phyloP scores from a whole-genome alignment of 1,140 invertebrate species.

The Tetramorium parvispinum region DNA sequence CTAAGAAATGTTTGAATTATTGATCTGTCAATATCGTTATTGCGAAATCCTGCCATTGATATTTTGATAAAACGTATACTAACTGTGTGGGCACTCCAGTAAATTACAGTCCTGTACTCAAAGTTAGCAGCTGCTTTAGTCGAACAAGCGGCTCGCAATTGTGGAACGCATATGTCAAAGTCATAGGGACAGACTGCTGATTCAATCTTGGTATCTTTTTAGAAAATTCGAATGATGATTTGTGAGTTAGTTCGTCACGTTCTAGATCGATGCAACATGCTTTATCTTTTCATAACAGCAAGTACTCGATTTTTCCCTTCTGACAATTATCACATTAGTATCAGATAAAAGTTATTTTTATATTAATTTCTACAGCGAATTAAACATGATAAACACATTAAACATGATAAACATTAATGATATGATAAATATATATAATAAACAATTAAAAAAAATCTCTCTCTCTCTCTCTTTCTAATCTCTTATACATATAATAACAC shows the following conservation, averaged over 20 bases:
- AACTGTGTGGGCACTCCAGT: background rate
- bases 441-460: background rate
- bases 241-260: conserved; percentile 38
- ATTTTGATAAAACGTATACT: conserved; percentile 7
- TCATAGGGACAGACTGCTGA: conserved; percentile 21
- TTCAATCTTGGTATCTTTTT: conserved; percentile 42
- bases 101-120: conserved; percentile 1
- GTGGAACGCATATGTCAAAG: conserved; percentile 63
- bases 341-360: background rate
- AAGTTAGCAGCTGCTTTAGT: conserved; percentile 48
- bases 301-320: background rate
- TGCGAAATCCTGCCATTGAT: background rate
- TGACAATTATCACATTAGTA: background rate
- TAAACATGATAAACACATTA: background rate
- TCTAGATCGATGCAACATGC: background rate
- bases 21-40: background rate
- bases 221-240: conserved; percentile 42
- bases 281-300: background rate
- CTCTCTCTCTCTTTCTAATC: too few relatives aligned
- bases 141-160: conserved; percentile 60
- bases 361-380: background rate
- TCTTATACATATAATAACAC: background rate
- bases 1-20: background rate
- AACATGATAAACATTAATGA: too few relatives aligned
- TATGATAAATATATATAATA: background rate